Percentiles rank a stretch among this genome's conserved stretches.
These are phyloP conservation scores for Periophthalmodon schlosseri DNA, from an alignment of 2,113 vertebrate genomes.

Conservation along the genomic window DNA sequence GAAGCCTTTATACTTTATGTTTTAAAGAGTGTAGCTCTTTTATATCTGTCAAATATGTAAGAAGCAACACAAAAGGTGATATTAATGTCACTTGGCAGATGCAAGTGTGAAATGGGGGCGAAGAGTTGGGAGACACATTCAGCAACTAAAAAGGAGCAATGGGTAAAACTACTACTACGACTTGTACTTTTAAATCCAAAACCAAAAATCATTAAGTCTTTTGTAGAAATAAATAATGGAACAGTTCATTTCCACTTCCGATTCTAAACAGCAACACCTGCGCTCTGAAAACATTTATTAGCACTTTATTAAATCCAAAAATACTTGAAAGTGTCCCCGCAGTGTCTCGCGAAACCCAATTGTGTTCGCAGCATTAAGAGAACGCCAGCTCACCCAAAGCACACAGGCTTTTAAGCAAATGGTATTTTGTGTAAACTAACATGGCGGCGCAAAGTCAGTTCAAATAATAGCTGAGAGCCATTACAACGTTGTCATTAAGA, in stretches of 20 bases:
- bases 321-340: slow-evolving; percentile 27
- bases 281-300: slow-evolving; percentile 46
- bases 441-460: slow-evolving; percentile 56
- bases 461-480: slow-evolving; percentile 61
- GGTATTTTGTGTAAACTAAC: slow-evolving; percentile 57
- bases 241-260: slow-evolving; percentile 13
- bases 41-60: too few relatives aligned
- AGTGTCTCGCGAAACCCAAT: slow-evolving; percentile 41
- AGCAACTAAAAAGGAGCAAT: too few relatives aligned
- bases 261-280: slow-evolving; percentile 42
- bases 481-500: slow-evolving; percentile 64
- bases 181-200: too few relatives aligned
- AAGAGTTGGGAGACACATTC: too few relatives aligned
- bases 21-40: too few relatives aligned
- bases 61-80: too few relatives aligned
- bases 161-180: too few relatives aligned
- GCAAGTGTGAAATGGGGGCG: too few relatives aligned
- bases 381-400: slow-evolving; percentile 42
- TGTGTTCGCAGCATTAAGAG: slow-evolving; percentile 59
- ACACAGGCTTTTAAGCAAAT: slow-evolving; percentile 62
- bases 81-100: too few relatives aligned
- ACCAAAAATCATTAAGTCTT: not conserved
- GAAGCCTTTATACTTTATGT: too few relatives aligned
- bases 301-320: slow-evolving; percentile 32
- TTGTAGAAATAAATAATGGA: slow-evolving; percentile 7